Evolutionary conservation across 2,797 vertebrate genomes (phyloP).

Genomic region (Platalea minor): DNA sequence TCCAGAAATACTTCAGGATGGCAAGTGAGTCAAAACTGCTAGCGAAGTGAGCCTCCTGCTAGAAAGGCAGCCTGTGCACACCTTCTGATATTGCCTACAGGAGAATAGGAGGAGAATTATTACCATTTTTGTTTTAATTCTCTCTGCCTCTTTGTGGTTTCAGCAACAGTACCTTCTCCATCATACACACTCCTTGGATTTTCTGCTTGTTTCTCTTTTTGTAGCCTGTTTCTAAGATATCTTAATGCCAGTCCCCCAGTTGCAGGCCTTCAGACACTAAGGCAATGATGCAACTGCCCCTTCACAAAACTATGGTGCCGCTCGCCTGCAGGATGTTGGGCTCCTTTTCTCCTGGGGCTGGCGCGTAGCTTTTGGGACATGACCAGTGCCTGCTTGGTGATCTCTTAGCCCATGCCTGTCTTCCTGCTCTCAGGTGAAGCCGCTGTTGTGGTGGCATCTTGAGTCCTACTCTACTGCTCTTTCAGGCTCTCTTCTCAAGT

Average conservation of each 20-base stretch:
- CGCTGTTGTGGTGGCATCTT: not conserved
- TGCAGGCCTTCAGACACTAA: not conserved
- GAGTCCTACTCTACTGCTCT: not conserved
- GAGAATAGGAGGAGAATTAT: not conserved
- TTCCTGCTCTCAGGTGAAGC: not conserved
- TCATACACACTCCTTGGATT: not conserved
- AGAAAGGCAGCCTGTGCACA: not conserved
- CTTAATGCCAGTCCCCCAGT: not conserved
- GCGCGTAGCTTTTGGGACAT: accelerated
- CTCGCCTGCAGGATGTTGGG: not conserved
- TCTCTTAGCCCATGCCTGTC: not conserved
- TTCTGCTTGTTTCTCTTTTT: not conserved
- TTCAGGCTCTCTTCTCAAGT: not conserved
- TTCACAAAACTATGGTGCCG: not conserved
- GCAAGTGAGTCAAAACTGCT: not conserved
- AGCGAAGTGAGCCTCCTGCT: not conserved
- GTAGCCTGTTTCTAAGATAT: not conserved
- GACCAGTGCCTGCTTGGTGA: not conserved
- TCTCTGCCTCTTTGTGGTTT: not conserved
- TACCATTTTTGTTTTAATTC: not conserved
- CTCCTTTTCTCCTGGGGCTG: not conserved
- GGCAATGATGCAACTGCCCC: not conserved
- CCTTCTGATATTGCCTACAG: not conserved
- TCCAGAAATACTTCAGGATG: not conserved
- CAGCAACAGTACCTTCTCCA: not conserved